Conservation (phyloP, 2,113 vertebrate genomes). For the Trichechus manatus region DNA sequence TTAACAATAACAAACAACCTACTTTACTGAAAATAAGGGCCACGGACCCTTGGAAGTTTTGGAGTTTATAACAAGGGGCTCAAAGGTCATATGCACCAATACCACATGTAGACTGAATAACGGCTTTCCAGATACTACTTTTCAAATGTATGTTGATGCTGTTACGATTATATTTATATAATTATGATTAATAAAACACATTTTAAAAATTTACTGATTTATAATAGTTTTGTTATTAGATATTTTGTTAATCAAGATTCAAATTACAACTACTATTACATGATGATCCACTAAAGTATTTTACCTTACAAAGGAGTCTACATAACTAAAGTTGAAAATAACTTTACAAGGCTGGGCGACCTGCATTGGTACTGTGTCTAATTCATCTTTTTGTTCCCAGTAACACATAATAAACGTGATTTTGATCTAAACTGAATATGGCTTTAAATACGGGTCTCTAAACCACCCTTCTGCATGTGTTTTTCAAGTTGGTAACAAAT, state of each 20-base stretch:
- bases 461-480: not conserved
- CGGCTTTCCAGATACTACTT: not conserved
- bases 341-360: not conserved
- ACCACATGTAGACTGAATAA: not conserved
- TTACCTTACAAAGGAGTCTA: slow-evolving; percentile 16
- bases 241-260: slow-evolving; percentile 43
- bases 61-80: not conserved
- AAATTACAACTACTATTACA: slow-evolving; percentile 43
- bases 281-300: slow-evolving; percentile 55
- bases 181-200: slow-evolving; percentile 55
- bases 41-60: not conserved
- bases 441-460: not conserved
- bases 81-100: slow-evolving; percentile 9
- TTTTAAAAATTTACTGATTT: slow-evolving; percentile 40
- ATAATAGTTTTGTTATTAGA: not conserved
- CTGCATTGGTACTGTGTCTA: not conserved
- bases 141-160: slow-evolving; percentile 41
- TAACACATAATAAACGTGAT: not conserved
- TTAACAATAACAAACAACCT: slow-evolving; percentile 18
- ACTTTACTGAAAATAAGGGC: slow-evolving; percentile 14
- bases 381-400: slow-evolving; percentile 7
- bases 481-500: slow-evolving; percentile 46
- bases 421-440: slow-evolving; percentile 37
- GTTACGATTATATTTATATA: not conserved
- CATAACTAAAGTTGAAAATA: slow-evolving; percentile 35